Conservation (phyloP, 1,140 invertebrate species). For the Pinna nobilis region DNA sequence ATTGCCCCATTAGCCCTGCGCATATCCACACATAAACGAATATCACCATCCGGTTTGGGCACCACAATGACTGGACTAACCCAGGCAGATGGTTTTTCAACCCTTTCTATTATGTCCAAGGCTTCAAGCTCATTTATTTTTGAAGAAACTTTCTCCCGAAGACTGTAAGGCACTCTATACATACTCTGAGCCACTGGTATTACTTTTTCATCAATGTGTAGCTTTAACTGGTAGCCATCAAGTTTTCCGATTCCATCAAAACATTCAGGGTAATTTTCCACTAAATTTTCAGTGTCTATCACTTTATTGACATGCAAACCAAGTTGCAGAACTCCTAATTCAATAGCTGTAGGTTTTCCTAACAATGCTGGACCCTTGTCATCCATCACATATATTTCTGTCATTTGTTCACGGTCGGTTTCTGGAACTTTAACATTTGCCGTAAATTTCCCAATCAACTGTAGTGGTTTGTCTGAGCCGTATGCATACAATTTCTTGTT, state of each 20-base stretch:
- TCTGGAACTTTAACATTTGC: too few relatives aligned
- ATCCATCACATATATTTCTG: not conserved
- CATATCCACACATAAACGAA: conserved; percentile 66
- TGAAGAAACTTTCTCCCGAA: conserved; percentile 32
- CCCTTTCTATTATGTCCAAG: conserved; percentile 54
- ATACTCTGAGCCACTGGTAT: conserved; percentile 42
- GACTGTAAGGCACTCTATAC: conserved; percentile 49
- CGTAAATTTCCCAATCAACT: not conserved
- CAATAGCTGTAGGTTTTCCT: not conserved
- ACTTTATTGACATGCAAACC: not conserved
- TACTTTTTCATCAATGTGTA: conserved; percentile 19
- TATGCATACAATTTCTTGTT: not conserved
- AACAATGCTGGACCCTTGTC: not conserved
- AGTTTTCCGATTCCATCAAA: not conserved
- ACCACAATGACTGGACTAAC: conserved; percentile 57
- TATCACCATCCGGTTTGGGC: conserved; percentile 54
- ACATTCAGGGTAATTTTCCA: not conserved
- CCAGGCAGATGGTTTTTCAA: conserved; percentile 55
- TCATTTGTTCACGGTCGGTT: too few relatives aligned
- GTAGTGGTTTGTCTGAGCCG: not conserved
- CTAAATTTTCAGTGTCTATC: not conserved
- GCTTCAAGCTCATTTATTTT: conserved; percentile 48
- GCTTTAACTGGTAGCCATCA: not conserved
- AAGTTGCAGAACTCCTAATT: not conserved
- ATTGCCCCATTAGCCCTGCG: conserved; percentile 58